Percentiles rank a stretch among this genome's conserved stretches.
phyloP scores from a whole-genome alignment of 92 coral and sea anemone genomes.

The Heliopora coerulea region DNA sequence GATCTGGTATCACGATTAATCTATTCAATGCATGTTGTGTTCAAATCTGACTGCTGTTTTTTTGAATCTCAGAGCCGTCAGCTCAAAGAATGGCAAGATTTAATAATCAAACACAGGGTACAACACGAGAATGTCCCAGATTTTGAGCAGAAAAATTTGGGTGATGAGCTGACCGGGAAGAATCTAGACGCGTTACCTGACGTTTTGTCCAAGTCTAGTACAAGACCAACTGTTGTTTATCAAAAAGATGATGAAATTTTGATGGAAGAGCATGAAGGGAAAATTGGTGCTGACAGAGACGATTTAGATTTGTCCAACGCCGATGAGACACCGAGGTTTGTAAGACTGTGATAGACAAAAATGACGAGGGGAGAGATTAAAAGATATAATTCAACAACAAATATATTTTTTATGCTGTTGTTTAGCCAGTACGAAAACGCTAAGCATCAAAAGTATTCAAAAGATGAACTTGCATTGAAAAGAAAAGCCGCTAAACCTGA shows the following conservation, averaged over 20 bases:
- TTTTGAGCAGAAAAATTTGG: neutral
- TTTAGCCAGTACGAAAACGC: too few species aligned
- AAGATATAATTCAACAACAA: too few species aligned
- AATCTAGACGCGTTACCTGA: neutral
- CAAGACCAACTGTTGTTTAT: neutral
- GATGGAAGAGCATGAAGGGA: neutral
- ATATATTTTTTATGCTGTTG: too few species aligned
- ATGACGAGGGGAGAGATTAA: too few species aligned
- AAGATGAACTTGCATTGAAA: neutral
- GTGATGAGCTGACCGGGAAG: neutral
- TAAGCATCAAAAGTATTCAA: too few species aligned
- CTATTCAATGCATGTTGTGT: too few species aligned
- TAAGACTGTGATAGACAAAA: too few species aligned
- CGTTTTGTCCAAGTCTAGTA: neutral
- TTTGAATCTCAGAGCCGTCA: slow-evolving; percentile 58
- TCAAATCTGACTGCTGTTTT: neutral
- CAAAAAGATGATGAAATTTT: neutral
- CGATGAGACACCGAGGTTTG: too few species aligned
- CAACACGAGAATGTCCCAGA: slow-evolving; percentile 65
- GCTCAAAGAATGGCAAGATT: slow-evolving; percentile 61
- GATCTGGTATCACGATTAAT: too few species aligned
- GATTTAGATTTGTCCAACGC: neutral
- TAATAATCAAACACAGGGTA: slow-evolving; percentile 66
- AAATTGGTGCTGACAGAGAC: neutral
- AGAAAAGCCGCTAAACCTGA: neutral